Conservation (phyloP, 35 echinoderm and acorn worm species). For the Ophiothrix spiculata region DNA sequence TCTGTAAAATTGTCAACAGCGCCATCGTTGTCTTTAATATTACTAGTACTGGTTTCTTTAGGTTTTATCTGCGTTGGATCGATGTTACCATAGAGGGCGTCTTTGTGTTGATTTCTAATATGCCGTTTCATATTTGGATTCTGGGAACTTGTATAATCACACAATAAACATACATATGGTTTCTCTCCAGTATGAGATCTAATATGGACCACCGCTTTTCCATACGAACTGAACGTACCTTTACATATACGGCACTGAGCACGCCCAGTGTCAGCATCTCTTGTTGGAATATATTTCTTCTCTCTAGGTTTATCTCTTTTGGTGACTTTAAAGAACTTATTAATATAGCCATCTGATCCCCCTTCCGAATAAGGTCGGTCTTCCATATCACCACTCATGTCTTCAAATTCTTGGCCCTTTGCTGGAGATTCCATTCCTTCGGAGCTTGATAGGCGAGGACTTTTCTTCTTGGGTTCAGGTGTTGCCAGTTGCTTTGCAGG, state of each 20-base stretch:
- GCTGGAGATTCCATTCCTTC: background rate
- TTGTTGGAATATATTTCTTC: background rate
- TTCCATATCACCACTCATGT: background rate
- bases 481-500: background rate
- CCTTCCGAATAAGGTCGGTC: background rate
- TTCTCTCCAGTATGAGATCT: background rate
- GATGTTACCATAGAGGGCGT: background rate
- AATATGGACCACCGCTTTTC: background rate
- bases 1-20: background rate
- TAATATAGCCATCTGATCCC: background rate
- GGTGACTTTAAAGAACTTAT: background rate
- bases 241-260: background rate
- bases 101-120: background rate
- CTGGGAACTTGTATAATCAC: background rate
- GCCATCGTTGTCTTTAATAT: background rate
- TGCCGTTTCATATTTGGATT: constrained; percentile 1
- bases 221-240: background rate
- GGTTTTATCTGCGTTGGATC: background rate
- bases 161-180: background rate
- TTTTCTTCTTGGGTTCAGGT: background rate
- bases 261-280: background rate
- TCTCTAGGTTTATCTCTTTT: background rate
- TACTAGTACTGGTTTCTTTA: background rate
- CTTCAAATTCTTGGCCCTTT: background rate
- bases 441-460: background rate